A percentile compares a stretch with the other conserved stretches of the same genome.
phyloP scores from a whole-genome alignment of 2,888 invertebrate genomes.

The Andrena chrysosceles region DNA sequence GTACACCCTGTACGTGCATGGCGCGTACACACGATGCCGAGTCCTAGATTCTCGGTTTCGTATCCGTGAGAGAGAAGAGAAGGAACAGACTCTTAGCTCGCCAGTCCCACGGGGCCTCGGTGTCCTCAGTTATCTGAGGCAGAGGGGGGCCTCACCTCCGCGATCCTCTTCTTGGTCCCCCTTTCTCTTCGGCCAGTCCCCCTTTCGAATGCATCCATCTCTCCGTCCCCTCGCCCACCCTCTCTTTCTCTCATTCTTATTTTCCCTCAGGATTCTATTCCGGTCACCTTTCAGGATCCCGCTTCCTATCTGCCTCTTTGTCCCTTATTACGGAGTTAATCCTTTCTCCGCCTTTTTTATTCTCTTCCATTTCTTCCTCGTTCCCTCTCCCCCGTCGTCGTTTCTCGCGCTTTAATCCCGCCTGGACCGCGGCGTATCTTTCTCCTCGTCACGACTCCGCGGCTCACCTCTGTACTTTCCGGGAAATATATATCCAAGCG shows the following conservation, averaged over 20 bases:
- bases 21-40: conserved; percentile 68
- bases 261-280: conserved; percentile 7
- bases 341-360: conserved; percentile 44
- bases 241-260: conserved; percentile 33
- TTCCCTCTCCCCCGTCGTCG: not conserved
- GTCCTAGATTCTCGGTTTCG: conserved; percentile 79
- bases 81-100: conserved; percentile 70
- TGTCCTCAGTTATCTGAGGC: conserved; percentile 74
- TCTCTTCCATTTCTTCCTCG: not conserved
- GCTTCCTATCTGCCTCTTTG: conserved; percentile 47
- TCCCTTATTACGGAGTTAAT: conserved; percentile 62
- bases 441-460: conserved; percentile 64
- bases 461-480: conserved; percentile 59
- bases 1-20: conserved; percentile 35
- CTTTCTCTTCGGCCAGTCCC: conserved; percentile 70
- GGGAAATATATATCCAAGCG: conserved; percentile 57
- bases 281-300: conserved; percentile 23
- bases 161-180: conserved; percentile 70
- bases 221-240: conserved; percentile 26
- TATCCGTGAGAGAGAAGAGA: conserved; percentile 77
- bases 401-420: conserved; percentile 47
- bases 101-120: conserved; percentile 77
- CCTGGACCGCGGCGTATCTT: conserved; percentile 55
- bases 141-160: conserved; percentile 65
- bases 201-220: conserved; percentile 71